Percentiles rank a stretch among this genome's conserved stretches.
Conservation (phyloP, 1,140 invertebrate genomes). For the Phymastichus coffea region DNA sequence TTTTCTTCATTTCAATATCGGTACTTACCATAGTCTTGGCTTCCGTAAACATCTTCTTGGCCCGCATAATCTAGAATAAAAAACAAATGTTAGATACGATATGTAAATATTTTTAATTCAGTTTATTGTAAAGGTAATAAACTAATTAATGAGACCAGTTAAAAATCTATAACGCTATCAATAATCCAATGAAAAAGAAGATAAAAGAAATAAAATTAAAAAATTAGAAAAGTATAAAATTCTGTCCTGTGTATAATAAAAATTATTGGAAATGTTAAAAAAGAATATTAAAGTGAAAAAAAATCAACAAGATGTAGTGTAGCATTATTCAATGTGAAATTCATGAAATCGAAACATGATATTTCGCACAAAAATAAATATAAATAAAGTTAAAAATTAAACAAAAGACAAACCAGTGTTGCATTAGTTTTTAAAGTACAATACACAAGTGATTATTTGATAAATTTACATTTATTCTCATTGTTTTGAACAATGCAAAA, state of each 20-base stretch:
- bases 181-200: too few species aligned
- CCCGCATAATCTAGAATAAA: conserved; percentile 49
- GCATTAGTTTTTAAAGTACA: conserved; percentile 11
- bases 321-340: conserved; percentile 31
- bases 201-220: conserved; percentile 16
- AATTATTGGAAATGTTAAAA: not conserved
- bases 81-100: conserved; percentile 23
- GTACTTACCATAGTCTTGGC: conserved; percentile 56
- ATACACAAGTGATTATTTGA: conserved; percentile 3
- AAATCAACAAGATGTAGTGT: conserved; percentile 39
- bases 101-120: not conserved
- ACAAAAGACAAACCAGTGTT: conserved; percentile 11
- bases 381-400: conserved; percentile 18
- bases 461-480: conserved; percentile 9
- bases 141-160: too few species aligned
- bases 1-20: conserved; percentile 28
- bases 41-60: conserved; percentile 51
- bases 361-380: not conserved
- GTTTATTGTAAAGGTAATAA: too few species aligned
- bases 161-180: too few species aligned
- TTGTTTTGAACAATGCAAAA: conserved; percentile 18
- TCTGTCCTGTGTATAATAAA: too few species aligned
- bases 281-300: not conserved
- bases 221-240: conserved; percentile 1
- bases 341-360: conserved; percentile 11